Evolutionary conservation across 2,113 vertebrate species (phyloP).

Genomic region (Bubalus kerabau): DNA sequence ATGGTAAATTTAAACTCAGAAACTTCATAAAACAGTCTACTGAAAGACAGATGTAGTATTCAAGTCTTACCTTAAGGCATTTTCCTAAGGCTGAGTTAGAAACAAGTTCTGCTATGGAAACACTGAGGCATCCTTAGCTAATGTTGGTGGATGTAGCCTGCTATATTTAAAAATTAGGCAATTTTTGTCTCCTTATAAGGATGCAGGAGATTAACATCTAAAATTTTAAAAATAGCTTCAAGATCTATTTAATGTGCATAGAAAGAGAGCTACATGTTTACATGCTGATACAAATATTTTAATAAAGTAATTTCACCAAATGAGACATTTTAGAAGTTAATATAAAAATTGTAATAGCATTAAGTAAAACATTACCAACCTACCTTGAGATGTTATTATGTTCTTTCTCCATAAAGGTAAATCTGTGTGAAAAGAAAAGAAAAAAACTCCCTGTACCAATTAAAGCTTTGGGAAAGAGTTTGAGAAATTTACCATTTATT

Average conservation of each 20-base stretch:
- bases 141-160: not conserved
- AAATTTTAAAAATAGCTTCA: not conserved
- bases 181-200: constrained; percentile 14
- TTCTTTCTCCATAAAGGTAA: constrained; percentile 29
- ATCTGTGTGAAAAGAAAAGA: not conserved
- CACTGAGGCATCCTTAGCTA: not conserved
- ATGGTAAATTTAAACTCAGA: not conserved
- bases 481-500: not conserved
- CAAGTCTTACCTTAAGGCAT: not conserved
- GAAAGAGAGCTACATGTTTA: not conserved
- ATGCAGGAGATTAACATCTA: not conserved
- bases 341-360: not conserved
- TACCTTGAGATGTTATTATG: not conserved
- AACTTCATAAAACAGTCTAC: not conserved
- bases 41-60: not conserved
- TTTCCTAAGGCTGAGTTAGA: not conserved
- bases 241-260: not conserved
- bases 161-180: constrained; percentile 28
- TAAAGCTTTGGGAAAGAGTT: not conserved
- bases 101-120: not conserved
- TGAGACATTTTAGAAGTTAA: constrained; percentile 25
- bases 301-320: constrained; percentile 25
- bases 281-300: constrained; percentile 25
- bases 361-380: not conserved
- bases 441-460: not conserved